Percentiles rank a stretch among this genome's conserved stretches.
Evolutionary conservation across 2,113 vertebrate genomes (phyloP).

Genomic region (Stigmatopora argus): DNA sequence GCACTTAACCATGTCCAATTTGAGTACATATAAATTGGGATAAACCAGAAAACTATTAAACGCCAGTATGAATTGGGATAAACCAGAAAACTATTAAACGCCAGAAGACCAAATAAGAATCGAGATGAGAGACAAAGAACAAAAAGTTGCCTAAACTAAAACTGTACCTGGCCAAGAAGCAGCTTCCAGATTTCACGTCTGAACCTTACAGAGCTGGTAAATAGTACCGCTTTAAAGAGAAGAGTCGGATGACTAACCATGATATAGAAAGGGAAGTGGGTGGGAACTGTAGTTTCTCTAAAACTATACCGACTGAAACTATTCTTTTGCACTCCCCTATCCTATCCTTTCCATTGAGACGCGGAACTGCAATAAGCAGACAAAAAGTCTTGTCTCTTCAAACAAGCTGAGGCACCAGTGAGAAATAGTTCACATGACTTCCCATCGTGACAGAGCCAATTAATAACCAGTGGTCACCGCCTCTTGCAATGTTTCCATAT

Average conservation of each 20-base stretch:
- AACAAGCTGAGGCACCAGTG: not conserved
- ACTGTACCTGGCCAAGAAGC: slow-evolving; percentile 42
- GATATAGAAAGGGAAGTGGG: slow-evolving; percentile 10
- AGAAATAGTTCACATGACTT: slow-evolving; percentile 3
- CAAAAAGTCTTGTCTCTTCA: slow-evolving; percentile 2
- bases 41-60: no score
- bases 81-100: not conserved
- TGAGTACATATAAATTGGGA: not conserved
- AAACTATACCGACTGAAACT: slow-evolving; percentile 36
- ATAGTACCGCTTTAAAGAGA: slow-evolving; percentile 1
- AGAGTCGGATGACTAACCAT: slow-evolving; percentile 2
- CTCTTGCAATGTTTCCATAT: not conserved
- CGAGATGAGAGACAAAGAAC: not conserved
- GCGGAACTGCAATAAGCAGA: slow-evolving; percentile 48
- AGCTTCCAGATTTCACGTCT: slow-evolving; percentile 17
- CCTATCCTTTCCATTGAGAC: slow-evolving; percentile 34
- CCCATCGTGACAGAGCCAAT: not conserved
- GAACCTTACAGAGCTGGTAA: not conserved
- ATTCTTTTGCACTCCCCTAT: slow-evolving; percentile 27
- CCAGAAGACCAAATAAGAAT: not conserved
- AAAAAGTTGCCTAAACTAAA: not conserved
- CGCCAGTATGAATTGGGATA: no score
- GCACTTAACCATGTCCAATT: no score
- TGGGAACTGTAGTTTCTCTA: slow-evolving; percentile 41
- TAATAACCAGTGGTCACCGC: not conserved